These are phyloP conservation scores for Stegostoma tigrinum DNA, from an alignment of 2,113 vertebrate species.

Conservation along the genomic window DNA sequence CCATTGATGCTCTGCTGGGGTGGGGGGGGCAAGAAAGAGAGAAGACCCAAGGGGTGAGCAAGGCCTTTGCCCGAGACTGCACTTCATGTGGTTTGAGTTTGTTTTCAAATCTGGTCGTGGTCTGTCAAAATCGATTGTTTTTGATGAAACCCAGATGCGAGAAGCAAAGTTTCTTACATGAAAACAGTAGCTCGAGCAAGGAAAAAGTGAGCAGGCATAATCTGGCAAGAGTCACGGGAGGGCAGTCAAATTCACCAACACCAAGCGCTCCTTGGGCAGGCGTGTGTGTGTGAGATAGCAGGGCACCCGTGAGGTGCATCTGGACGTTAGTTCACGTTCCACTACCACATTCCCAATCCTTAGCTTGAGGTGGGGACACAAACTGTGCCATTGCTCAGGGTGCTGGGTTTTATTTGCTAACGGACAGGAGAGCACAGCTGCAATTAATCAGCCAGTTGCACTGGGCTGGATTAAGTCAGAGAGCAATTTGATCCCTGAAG, in stretches of 20 bases:
- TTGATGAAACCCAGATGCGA: constrained; percentile 44
- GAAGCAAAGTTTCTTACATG: constrained; percentile 33
- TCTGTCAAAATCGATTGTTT: constrained; percentile 42
- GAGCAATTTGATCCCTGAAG: not conserved
- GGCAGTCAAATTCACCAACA: not conserved
- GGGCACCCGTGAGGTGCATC: not conserved
- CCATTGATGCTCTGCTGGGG: not conserved
- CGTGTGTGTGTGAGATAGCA: not conserved
- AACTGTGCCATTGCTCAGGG: not conserved
- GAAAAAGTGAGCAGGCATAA: constrained; percentile 38
- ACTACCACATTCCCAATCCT: not conserved
- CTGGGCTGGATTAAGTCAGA: not conserved
- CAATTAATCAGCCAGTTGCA: constrained; percentile 16
- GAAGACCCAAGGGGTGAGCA: not conserved
- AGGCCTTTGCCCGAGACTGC: not conserved
- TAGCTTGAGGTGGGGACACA: not conserved
- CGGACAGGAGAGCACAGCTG: not conserved
- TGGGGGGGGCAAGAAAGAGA: not conserved
- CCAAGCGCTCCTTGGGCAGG: not conserved
- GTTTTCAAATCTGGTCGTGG: constrained; percentile 33
- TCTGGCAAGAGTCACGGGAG: constrained; percentile 41
- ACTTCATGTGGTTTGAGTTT: not conserved
- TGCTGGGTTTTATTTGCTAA: not conserved
- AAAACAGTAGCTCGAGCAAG: constrained; percentile 39
- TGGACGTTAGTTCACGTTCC: not conserved